Evolutionary conservation across 2,797 vertebrate genomes (phyloP), one percentile per base, ranked within the genome.

Genomic region (Lacerta agilis): DNA sequence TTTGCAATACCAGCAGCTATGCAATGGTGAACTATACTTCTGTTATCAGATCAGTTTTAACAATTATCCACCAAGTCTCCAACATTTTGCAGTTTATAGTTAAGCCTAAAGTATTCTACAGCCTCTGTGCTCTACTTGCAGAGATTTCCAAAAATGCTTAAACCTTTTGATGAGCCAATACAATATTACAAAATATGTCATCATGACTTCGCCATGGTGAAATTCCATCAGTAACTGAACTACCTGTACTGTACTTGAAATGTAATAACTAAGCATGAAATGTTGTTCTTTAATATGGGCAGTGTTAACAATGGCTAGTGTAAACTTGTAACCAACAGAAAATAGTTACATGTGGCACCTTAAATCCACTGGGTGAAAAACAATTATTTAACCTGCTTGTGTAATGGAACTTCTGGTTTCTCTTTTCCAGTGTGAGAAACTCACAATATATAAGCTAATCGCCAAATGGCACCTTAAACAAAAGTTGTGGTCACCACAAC

Each of bases 11-110:
- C 85, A 87, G 86, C 0, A 90, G 81, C 87, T 69, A 13, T 8
- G 58, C 8, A 93, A 91, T 0, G 1, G 81, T 66, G 83, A 91
- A 87, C 83, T 86, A 71, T 90, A 64, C 38, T 75, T 67, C 23
- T 78, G 64, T 82, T 29, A 75, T 23, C 61, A n/a, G 41, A 87
- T 75, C 85, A 17, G 29, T 1, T 84, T 45, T 36, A 45, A 81
- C 18, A 81, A 72, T 55, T 10, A 85, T 11, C 2, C 8, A 45
- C 27, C 67, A 82, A 45, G 76, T 18, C 18, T 45, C 18, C 49
- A 55, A 55, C 49, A 55, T 55, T 55, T 13, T 71, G 43, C 29
- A 78, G 41, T 45, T 11, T 17, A 17, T 64, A 80, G 36, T 41
- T 5, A 43, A 33, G 18, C n/a, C n/a, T 45, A 77, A 77, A 23